phyloP scores from a whole-genome alignment of 2,113 vertebrate species.

The Prionailurus bengalensis region DNA sequence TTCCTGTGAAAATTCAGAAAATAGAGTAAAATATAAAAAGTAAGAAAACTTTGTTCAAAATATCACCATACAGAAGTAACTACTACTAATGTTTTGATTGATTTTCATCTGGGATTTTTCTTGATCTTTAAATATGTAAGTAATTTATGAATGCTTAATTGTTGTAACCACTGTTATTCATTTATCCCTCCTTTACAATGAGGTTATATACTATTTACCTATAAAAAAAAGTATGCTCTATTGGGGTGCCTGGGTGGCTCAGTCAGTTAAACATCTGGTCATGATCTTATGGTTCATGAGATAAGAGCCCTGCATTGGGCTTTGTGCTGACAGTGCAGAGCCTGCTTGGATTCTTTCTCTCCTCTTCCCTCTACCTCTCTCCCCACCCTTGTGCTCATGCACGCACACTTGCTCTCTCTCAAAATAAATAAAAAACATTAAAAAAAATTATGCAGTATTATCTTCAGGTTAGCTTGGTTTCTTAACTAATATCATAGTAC shows the following conservation, averaged over 20 bases:
- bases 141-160: neutral
- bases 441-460: neutral
- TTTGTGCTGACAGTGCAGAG: too few species aligned
- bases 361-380: too few species aligned
- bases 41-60: neutral
- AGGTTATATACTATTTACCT: neutral
- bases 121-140: neutral
- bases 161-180: neutral
- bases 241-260: too few species aligned
- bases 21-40: slow-evolving; percentile 18
- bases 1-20: slow-evolving; percentile 44
- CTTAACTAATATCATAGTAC: neutral
- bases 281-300: too few species aligned
- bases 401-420: too few species aligned
- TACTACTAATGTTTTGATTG: neutral
- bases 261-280: too few species aligned
- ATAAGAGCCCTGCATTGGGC: too few species aligned
- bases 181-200: neutral
- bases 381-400: too few species aligned
- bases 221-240: neutral
- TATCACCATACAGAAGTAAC: neutral
- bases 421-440: too few species aligned
- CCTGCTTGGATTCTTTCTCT: too few species aligned
- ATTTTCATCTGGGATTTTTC: neutral
- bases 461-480: neutral